These are phyloP conservation scores for Nasonia oneida DNA, from an alignment of 2,888 invertebrate species.

Conservation along the genomic window DNA sequence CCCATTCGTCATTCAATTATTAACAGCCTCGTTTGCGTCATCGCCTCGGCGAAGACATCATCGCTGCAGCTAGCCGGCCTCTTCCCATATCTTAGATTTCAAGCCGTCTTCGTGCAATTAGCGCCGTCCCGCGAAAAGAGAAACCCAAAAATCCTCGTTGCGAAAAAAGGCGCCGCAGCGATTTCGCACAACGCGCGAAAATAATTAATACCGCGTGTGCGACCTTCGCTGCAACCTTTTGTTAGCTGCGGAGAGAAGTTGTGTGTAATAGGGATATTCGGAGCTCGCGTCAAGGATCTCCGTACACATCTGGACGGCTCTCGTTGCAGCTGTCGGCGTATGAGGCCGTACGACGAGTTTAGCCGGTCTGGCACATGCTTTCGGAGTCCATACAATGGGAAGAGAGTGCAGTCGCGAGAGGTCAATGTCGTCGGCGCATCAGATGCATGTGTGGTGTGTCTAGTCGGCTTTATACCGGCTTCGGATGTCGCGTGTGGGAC, in stretches of 20 bases:
- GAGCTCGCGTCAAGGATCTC: constrained; percentile 66
- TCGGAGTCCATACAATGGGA: not conserved
- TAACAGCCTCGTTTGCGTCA: constrained; percentile 23
- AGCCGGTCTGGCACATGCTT: not conserved
- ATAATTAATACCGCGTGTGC: constrained; percentile 25
- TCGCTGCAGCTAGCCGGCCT: not conserved
- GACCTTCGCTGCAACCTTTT: constrained; percentile 48
- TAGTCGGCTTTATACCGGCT: not conserved
- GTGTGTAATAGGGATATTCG: constrained; percentile 24
- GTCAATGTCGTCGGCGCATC: constrained; percentile 16
- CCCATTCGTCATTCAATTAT: constrained; percentile 18
- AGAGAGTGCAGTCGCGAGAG: not conserved
- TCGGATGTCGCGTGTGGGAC: no score
- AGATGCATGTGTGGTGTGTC: not conserved
- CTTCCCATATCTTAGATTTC: constrained; percentile 1
- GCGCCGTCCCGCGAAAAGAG: constrained; percentile 24
- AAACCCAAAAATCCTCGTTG: constrained; percentile 1
- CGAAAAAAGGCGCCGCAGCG: not conserved
- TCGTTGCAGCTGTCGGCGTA: not conserved
- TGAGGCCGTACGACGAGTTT: constrained; percentile 16
- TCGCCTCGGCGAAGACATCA: not conserved
- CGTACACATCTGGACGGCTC: constrained; percentile 44
- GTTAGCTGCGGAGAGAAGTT: not conserved
- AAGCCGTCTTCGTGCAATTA: constrained; percentile 11
- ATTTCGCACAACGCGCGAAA: constrained; percentile 23